Conservation (phyloP, 2,888 invertebrate species). For the Keiferia lycopersicella region DNA sequence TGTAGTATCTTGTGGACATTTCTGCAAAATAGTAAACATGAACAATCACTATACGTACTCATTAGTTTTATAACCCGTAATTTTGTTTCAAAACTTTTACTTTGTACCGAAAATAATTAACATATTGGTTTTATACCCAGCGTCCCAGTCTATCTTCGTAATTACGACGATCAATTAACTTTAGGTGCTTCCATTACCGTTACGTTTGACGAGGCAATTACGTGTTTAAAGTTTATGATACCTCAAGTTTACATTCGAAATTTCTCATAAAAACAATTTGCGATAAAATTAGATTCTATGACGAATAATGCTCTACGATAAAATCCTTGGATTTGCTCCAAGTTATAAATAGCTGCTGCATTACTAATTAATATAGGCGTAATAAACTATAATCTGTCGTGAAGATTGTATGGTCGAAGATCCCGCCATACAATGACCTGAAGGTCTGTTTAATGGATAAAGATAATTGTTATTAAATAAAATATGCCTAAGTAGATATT, state of each 20-base stretch:
- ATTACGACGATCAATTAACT: slow-evolving; percentile 1
- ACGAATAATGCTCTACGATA: slow-evolving; percentile 8
- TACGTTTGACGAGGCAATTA: neutral
- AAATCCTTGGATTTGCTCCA: slow-evolving; percentile 22
- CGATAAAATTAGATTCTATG: slow-evolving; percentile 15
- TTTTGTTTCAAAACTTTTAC: neutral
- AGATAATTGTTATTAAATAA: too few species aligned
- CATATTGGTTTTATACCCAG: slow-evolving; percentile 24
- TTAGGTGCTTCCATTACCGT: neutral
- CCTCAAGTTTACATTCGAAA: neutral
- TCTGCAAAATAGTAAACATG: too few species aligned
- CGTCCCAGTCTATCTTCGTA: slow-evolving; percentile 21
- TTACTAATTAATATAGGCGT: slow-evolving; percentile 20
- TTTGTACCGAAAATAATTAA: slow-evolving; percentile 25
- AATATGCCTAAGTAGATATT: too few species aligned
- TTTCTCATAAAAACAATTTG: slow-evolving; percentile 11
- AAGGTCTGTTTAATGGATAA: too few species aligned
- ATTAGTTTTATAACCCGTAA: neutral
- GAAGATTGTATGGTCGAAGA: neutral
- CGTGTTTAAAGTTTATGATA: slow-evolving; percentile 1
- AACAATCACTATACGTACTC: too few species aligned
- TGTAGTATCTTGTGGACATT: too few species aligned
- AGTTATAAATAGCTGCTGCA: slow-evolving; percentile 17
- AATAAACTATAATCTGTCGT: slow-evolving; percentile 19
- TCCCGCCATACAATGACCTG: too few species aligned